Percentiles rank a stretch among this genome's conserved stretches.
Evolutionary conservation across 2,888 invertebrate genomes (phyloP).

Genomic region (Diarsia rubi): DNA sequence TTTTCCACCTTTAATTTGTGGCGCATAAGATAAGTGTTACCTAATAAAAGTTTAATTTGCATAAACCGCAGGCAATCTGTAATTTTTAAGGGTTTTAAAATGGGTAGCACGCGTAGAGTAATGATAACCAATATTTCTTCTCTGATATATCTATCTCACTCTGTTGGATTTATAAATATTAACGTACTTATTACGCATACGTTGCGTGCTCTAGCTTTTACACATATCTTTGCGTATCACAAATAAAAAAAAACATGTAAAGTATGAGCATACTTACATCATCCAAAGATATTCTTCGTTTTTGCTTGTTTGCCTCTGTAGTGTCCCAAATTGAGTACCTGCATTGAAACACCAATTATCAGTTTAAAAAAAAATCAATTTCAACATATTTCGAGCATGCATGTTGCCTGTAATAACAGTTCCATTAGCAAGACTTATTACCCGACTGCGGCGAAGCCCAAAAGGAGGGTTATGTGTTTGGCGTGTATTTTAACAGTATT

Average conservation of each 20-base stretch:
- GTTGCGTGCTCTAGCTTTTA: not conserved
- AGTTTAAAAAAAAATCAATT: constrained; percentile 16
- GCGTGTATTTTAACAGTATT: constrained; percentile 8
- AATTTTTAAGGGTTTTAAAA: constrained; percentile 10
- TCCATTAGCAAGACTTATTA: constrained; percentile 37
- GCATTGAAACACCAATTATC: constrained; percentile 61
- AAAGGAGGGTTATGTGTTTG: no score
- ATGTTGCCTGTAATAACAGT: constrained; percentile 15
- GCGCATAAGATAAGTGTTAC: constrained; percentile 8
- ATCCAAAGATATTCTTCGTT: constrained; percentile 88
- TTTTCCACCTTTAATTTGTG: constrained; percentile 10
- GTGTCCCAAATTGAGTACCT: constrained; percentile 78
- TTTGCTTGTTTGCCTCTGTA: constrained; percentile 82
- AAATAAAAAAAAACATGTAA: constrained; percentile 9
- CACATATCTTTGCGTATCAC: not conserved
- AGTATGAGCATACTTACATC: constrained; percentile 80
- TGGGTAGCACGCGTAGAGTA: not conserved
- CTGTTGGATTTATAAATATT: not conserved
- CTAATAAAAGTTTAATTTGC: constrained; percentile 2
- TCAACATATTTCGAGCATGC: not conserved
- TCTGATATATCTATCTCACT: not conserved
- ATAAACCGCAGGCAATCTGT: not conserved
- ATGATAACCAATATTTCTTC: constrained; percentile 1
- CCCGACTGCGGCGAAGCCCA: no score
- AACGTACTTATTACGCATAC: not conserved